phyloP scores from a whole-genome alignment of 2,113 vertebrate species.

The Istiophorus platypterus region DNA sequence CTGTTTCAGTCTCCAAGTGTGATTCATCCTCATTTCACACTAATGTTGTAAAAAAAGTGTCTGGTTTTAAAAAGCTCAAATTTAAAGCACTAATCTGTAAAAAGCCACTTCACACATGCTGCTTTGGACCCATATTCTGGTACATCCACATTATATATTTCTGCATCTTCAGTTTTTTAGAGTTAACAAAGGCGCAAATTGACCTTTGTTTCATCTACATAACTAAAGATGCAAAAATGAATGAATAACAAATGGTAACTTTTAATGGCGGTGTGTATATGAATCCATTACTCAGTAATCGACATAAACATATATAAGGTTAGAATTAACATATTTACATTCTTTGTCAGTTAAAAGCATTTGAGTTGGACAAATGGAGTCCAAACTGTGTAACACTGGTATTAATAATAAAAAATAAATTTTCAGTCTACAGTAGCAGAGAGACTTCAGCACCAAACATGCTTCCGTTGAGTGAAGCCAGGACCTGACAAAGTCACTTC shows the following conservation, averaged over 20 bases:
- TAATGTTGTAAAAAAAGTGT: background rate
- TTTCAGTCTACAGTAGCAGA: slow-evolving; percentile 4
- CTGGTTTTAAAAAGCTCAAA: background rate
- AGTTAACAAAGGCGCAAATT: no score
- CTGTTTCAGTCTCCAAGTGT: background rate
- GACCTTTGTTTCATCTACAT: slow-evolving; percentile 10
- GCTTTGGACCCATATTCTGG: background rate
- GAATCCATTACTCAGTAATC: slow-evolving; percentile 41
- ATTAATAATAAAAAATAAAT: slow-evolving; percentile 32
- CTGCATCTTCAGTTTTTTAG: no score
- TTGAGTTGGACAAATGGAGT: slow-evolving; percentile 15
- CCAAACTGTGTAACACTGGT: slow-evolving; percentile 62
- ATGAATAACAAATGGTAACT: background rate
- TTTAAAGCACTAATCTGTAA: slow-evolving; percentile 37
- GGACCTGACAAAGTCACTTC: slow-evolving; percentile 16
- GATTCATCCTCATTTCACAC: slow-evolving; percentile 14
- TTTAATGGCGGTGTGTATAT: slow-evolving; percentile 39
- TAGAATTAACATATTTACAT: slow-evolving; percentile 55
- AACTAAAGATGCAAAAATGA: slow-evolving; percentile 45
- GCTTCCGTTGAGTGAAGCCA: slow-evolving; percentile 3
- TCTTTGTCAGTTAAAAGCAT: slow-evolving; percentile 48
- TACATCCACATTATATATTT: background rate
- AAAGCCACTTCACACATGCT: slow-evolving; percentile 20
- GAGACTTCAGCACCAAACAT: slow-evolving; percentile 23
- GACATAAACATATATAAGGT: slow-evolving; percentile 19